phyloP scores from a whole-genome alignment of 2,888 invertebrate species.

The Phyllotreta striolata region DNA sequence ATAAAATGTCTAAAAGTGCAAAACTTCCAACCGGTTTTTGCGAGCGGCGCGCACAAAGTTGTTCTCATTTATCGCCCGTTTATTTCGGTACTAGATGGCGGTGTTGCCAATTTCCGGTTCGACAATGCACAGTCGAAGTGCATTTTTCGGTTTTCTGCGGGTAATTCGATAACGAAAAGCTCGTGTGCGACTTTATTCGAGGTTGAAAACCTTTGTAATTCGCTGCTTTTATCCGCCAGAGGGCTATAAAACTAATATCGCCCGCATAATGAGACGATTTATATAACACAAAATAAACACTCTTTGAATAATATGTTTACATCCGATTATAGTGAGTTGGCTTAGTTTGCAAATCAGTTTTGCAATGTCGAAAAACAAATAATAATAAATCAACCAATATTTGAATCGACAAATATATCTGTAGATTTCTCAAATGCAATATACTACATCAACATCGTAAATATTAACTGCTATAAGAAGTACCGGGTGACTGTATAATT shows the following conservation, averaged over 20 bases:
- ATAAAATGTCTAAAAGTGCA: constrained; percentile 28
- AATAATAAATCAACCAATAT: constrained; percentile 4
- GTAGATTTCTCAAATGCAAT: no score
- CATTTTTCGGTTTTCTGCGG: not conserved
- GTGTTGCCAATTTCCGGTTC: constrained; percentile 30
- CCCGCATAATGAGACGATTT: not conserved
- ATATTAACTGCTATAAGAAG: no score
- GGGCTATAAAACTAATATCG: no score
- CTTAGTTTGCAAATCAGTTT: constrained; percentile 1
- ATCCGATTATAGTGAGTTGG: not conserved
- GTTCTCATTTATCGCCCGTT: constrained; percentile 31
- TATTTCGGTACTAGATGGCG: constrained; percentile 28
- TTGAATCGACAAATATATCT: not conserved
- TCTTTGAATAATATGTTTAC: not conserved
- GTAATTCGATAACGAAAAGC: no score
- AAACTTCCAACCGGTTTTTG: constrained; percentile 28
- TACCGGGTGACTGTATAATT: no score
- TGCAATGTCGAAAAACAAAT: not conserved
- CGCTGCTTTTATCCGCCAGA: no score
- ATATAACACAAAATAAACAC: not conserved
- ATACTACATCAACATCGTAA: no score
- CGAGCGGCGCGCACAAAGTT: constrained; percentile 25
- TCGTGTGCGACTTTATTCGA: not conserved
- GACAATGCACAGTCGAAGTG: not conserved
- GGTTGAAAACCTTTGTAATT: not conserved